Evolutionary conservation across 2,113 vertebrate species (phyloP), one percentile per base, ranked within the genome.

Genomic region (Telmatochromis sp.): DNA sequence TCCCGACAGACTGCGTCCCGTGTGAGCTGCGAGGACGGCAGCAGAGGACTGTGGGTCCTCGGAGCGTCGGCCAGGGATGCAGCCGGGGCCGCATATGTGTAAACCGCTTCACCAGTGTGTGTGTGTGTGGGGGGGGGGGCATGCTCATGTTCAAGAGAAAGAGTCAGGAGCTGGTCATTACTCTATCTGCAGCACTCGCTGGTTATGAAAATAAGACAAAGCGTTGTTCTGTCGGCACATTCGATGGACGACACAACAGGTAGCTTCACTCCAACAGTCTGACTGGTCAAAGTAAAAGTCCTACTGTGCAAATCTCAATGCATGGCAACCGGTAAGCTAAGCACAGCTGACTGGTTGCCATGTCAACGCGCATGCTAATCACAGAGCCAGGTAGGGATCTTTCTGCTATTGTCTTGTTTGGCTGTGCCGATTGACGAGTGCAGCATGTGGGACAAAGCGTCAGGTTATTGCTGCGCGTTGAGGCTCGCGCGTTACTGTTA

Each of bases 41-140:
- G 89, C 93, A 90, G 83, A 93, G 90, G 93, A 92, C 85, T 89
- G 63, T 82, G 83, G 89, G 60, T 90, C 90, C 87, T 92, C 88
- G 12, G 60, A 84, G 80, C 89, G 31, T 58, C 65, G 88, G 85
- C 79, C 87, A 87, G 83, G 73, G 86, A 57, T 86, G 17, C 15
- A 87, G 80, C 70, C 47, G 2, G 35, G 3, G 31, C 65, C 6
- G 33, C 82, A 80, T 86, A 80, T 91, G 82, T 88, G 83, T 85
- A 47, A 33, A 90, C 87, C 54, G 45, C 78, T 82, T 75, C 78
- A 54, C 89, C 80, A 40, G 49, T 9, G 47, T 55, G 21, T 68
- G 55, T 82, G 51, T 21, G 51, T 82, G 55, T 60, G 21, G 7
- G 1, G 9, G n/a, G 53, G 21, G 23, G 55, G 1, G 12, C 55